These are phyloP conservation scores for Euura saliciscinereae DNA, from an alignment of 1,140 invertebrate genomes.

Conservation along the genomic window DNA sequence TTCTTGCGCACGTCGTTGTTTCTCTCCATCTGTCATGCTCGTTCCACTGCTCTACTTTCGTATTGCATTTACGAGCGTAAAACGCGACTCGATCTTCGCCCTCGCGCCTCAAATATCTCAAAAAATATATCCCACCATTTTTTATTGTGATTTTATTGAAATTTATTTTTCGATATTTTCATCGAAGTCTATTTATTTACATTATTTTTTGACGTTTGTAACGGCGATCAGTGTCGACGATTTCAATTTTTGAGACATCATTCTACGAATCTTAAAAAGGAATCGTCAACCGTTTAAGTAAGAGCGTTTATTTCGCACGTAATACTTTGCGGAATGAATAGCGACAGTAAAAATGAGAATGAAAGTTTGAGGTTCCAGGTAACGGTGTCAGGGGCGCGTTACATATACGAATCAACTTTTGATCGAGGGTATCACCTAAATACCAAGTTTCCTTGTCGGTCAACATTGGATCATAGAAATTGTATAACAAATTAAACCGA, in stretches of 20 bases:
- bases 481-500: neutral
- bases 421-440: neutral
- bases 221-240: no score
- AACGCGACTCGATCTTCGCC: neutral
- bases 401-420: neutral
- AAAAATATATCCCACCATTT: neutral
- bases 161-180: no score
- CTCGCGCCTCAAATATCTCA: neutral
- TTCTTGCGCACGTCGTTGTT: conserved; percentile 43
- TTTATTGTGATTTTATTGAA: no score
- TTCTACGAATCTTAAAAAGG: no score
- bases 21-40: conserved; percentile 27
- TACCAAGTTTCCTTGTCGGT: neutral
- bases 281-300: no score
- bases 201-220: no score
- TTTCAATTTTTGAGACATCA: no score
- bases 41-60: conserved; percentile 44
- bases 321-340: conserved; percentile 26
- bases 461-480: neutral
- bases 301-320: neutral
- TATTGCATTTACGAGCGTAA: neutral
- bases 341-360: conserved; percentile 49
- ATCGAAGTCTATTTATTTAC: no score
- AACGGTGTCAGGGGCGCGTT: conserved; percentile 46
- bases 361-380: conserved; percentile 45